Percentiles rank a stretch among this genome's conserved stretches.
Evolutionary conservation across 2,113 vertebrate species (phyloP).

Genomic region (Cyprinodon tularosa): DNA sequence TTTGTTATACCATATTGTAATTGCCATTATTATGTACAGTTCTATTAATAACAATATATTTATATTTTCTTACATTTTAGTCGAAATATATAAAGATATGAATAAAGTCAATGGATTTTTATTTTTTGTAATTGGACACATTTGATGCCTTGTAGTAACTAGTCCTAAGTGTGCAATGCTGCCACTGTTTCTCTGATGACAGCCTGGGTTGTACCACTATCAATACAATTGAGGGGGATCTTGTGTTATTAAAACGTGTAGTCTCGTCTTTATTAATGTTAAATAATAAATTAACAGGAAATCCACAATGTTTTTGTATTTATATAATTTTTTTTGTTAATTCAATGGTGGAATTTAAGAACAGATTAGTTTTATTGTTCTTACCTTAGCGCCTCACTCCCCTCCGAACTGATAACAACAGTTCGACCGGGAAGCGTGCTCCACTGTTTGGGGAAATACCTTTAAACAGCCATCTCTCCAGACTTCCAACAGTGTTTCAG

Average conservation of each 20-base stretch:
- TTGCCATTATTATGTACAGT: not conserved
- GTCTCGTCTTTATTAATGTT: not conserved
- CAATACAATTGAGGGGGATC: not conserved
- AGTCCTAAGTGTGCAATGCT: not conserved
- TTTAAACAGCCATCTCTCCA: constrained; percentile 26
- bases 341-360: accelerated
- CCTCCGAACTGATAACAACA: constrained; percentile 20
- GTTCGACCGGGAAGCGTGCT: constrained; percentile 76
- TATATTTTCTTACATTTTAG: not conserved
- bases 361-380: accelerated
- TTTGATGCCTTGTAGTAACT: not conserved
- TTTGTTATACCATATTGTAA: not conserved
- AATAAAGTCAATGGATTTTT: no score
- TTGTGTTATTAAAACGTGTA: not conserved
- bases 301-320: not conserved
- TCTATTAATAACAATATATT: not conserved
- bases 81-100: not conserved
- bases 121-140: no score
- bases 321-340: not conserved
- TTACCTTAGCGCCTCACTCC: not conserved
- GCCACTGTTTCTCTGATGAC: not conserved
- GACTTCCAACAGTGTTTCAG: constrained; percentile 18
- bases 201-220: not conserved
- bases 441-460: constrained; percentile 73
- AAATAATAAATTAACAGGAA: not conserved